These are phyloP conservation scores for Schmidtea mediterranea DNA, from an alignment of 1,140 invertebrate genomes.

Conservation along the genomic window DNA sequence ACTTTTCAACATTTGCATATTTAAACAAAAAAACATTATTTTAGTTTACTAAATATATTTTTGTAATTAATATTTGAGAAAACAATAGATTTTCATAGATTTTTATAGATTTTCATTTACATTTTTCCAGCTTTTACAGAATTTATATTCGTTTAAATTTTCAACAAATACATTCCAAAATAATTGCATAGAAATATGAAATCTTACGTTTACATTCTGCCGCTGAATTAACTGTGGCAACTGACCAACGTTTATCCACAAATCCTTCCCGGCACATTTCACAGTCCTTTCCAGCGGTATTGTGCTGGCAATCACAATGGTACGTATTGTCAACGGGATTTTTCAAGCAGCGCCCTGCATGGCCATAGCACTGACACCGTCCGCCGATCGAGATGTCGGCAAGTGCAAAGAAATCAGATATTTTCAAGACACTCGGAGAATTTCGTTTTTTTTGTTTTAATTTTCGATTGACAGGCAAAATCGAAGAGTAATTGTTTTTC, in stretches of 20 bases:
- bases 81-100: too few species aligned
- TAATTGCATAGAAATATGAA: too few species aligned
- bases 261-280: slow-evolving; percentile 92
- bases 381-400: slow-evolving; percentile 93
- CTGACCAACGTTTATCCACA: slow-evolving; percentile 86
- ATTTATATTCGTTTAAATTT: too few species aligned
- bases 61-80: too few species aligned
- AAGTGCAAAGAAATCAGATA: slow-evolving; percentile 1
- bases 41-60: too few species aligned
- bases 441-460: slow-evolving; percentile 13
- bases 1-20: too few species aligned
- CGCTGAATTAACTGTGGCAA: slow-evolving; percentile 66
- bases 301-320: slow-evolving; percentile 83
- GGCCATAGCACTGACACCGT: slow-evolving; percentile 87
- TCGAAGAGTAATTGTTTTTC: slow-evolving; percentile 45
- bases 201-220: slow-evolving; percentile 83
- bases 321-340: slow-evolving; percentile 36
- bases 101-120: too few species aligned
- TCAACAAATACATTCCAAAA: too few species aligned
- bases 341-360: slow-evolving; percentile 51
- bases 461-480: slow-evolving; percentile 30
- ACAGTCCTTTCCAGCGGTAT: slow-evolving; percentile 86
- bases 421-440: slow-evolving; percentile 12
- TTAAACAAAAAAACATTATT: too few species aligned
- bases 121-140: too few species aligned